Conservation (phyloP, 2,113 vertebrate species). For the Puntigrus tetrazona region DNA sequence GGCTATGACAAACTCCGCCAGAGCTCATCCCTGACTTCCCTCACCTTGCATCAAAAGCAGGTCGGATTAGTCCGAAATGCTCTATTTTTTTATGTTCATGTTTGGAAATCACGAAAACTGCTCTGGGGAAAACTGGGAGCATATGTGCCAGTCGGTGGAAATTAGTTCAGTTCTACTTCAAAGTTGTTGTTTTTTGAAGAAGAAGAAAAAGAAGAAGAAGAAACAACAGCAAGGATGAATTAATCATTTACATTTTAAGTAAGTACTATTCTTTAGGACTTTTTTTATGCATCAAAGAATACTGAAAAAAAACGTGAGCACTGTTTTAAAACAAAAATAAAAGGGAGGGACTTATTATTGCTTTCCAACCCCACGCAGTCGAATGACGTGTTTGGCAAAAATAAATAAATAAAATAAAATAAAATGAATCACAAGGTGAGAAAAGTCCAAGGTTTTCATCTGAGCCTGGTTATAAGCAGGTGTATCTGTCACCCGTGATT, state of each 20-base stretch:
- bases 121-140: background rate
- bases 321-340: background rate
- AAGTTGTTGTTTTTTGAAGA: background rate
- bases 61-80: background rate
- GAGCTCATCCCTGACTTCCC: slow-evolving; percentile 10
- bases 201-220: no score
- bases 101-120: background rate
- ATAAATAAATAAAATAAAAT: no score
- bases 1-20: background rate
- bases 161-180: background rate
- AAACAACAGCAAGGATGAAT: background rate
- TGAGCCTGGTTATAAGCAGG: background rate
- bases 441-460: background rate
- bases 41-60: slow-evolving; percentile 6
- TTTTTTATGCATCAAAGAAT: background rate
- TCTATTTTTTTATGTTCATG: background rate
- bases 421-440: no score
- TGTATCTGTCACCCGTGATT: background rate
- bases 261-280: background rate
- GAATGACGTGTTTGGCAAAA: background rate
- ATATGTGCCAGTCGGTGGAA: background rate
- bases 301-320: background rate
- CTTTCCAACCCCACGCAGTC: background rate
- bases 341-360: background rate
- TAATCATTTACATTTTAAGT: background rate